Evolutionary conservation across 2,797 vertebrate species (phyloP), one percentile per base, ranked within the genome.

Genomic region (Pyrocephalus nanus): DNA sequence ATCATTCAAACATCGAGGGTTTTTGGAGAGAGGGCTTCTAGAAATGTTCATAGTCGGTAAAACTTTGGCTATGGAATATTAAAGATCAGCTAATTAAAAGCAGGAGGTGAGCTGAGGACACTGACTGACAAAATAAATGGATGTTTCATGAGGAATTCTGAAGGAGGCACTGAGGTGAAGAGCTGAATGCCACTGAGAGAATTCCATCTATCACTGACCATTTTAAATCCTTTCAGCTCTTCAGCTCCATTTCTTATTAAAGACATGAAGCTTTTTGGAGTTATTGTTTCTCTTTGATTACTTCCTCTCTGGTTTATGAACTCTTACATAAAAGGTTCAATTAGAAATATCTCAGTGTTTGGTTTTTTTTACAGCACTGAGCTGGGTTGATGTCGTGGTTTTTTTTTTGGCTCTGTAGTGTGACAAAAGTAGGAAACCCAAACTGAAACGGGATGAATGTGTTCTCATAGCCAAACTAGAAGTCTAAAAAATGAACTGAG

Each of bases 271-370:
- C 55, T 70, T 75, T 83, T 66, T 53, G 1, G 13, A 70, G 62
- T 76, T 62, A 55, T 82, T 90, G 75, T 87, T 89, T 80, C 70
- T 77, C 69, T 93, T 86, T 82, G 84, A 36, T 91, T 66, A 12
- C 62, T 47, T 48, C 47, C 70, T 78, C 50, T 81, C 62, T 10
- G 3, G 78, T 66, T 66, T 19, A 70, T 88, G 34, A 88, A 64
- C 21, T 65, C 8, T 29, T 45, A 34, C 8, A 21, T 40, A 58
- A 67, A 70, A 54, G 4, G n/a, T 51, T 51, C 67, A 22, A 45
- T 77, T 88, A 83, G 69, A 80, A 92, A 60, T 62, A 79, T 58
- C 65, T 47, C 34, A 25, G 1, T 74, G 6, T 14, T 40, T 40
- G 38, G 3, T 53, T 45, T 48, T 36, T 25, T 71, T 55, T 27